Conservation (phyloP, 2,113 vertebrate species). For the Meriones unguiculatus region DNA sequence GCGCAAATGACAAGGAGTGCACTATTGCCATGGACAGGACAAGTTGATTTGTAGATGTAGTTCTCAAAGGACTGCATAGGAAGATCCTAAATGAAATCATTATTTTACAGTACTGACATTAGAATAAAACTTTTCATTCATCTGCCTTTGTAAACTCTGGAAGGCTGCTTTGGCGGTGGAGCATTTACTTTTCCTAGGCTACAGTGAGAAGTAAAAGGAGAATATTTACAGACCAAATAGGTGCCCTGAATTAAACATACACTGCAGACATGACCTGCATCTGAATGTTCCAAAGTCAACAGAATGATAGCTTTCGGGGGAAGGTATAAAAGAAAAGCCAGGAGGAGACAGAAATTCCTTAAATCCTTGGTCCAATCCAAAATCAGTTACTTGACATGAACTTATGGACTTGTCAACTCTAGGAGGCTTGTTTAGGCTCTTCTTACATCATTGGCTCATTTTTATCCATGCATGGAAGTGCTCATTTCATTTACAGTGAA, state of each 20-base stretch:
- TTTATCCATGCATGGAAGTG: neutral
- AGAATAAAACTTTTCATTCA: conserved; percentile 50
- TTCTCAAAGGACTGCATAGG: neutral
- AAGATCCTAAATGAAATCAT: neutral
- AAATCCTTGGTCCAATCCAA: neutral
- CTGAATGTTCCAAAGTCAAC: conserved; percentile 64
- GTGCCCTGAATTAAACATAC: neutral
- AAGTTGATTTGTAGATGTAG: neutral
- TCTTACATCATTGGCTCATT: neutral
- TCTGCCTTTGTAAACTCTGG: conserved; percentile 52
- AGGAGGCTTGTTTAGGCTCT: neutral
- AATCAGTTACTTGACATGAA: neutral
- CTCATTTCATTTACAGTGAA: neutral
- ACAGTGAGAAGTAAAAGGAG: conserved; percentile 40
- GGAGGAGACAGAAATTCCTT: neutral
- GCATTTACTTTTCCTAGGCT: conserved; percentile 65
- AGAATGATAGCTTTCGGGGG: conserved; percentile 6
- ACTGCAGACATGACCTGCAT: conserved; percentile 35
- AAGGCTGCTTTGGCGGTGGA: neutral
- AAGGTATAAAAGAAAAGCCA: neutral
- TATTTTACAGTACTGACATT: conserved; percentile 11
- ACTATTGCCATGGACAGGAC: neutral
- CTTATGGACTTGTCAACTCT: neutral
- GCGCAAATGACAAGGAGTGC: neutral
- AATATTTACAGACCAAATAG: conserved; percentile 73